Evolutionary conservation across 1,140 invertebrate species (phyloP).

Genomic region (Drosophila arawakana): DNA sequence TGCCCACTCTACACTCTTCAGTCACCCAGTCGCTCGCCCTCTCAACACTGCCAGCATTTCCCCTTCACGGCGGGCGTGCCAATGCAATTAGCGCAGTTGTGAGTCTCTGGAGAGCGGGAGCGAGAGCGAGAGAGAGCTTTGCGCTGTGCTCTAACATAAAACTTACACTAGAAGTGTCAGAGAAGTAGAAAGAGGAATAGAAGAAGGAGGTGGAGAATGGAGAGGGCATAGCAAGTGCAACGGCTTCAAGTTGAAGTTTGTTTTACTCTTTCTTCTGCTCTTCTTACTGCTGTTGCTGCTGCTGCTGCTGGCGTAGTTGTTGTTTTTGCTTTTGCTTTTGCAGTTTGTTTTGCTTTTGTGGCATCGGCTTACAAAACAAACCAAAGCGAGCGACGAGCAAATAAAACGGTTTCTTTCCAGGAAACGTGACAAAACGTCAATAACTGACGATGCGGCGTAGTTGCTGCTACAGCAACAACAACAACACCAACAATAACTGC

Average conservation of each 20-base stretch:
- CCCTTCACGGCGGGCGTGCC: slow-evolving; percentile 55
- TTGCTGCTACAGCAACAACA: slow-evolving; percentile 48
- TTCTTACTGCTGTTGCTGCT: slow-evolving; percentile 8
- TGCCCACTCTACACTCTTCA: not conserved
- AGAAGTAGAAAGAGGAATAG: too few relatives aligned
- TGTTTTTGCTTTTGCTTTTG: slow-evolving; percentile 5
- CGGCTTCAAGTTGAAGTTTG: slow-evolving; percentile 71
- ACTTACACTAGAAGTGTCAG: not conserved
- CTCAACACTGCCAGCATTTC: not conserved
- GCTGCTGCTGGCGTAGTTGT: slow-evolving; percentile 12
- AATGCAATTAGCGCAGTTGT: slow-evolving; percentile 75
- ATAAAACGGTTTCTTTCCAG: slow-evolving; percentile 80
- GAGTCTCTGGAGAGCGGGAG: slow-evolving; percentile 21
- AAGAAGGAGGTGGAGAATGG: not conserved
- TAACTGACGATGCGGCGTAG: slow-evolving; percentile 52
- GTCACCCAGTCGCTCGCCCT: not conserved
- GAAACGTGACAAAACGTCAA: slow-evolving; percentile 83
- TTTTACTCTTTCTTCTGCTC: slow-evolving; percentile 47
- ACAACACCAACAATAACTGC: slow-evolving; percentile 11
- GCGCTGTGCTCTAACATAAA: slow-evolving; percentile 15
- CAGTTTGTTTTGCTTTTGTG: slow-evolving; percentile 56
- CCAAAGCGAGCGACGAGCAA: slow-evolving; percentile 71
- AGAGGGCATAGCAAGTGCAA: slow-evolving; percentile 49
- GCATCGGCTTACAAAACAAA: slow-evolving; percentile 80
- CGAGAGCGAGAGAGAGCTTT: slow-evolving; percentile 19